Evolutionary conservation across 2,888 invertebrate genomes (phyloP).

Genomic region (Pyrrhosoma nymphula): DNA sequence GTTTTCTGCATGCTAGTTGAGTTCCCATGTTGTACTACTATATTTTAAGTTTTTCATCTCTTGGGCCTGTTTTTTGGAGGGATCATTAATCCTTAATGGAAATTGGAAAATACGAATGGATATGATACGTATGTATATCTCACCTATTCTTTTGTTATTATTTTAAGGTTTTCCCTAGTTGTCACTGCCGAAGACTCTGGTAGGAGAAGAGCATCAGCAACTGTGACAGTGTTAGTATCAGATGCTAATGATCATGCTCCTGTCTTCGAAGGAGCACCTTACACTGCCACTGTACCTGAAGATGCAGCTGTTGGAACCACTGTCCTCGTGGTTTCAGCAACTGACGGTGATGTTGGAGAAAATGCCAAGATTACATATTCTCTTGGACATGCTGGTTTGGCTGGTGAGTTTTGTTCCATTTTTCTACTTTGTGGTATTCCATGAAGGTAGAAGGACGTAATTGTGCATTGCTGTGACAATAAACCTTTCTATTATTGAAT

Average conservation of each 20-base stretch:
- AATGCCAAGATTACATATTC: conserved; percentile 86
- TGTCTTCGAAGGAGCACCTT: conserved; percentile 95
- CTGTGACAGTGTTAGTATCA: conserved; percentile 94
- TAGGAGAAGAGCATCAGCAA: conserved; percentile 91
- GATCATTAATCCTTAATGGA: no score
- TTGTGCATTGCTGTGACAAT: no score
- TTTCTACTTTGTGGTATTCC: no score
- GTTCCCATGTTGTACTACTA: no score
- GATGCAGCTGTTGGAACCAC: conserved; percentile 95
- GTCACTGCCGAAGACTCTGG: conserved; percentile 93
- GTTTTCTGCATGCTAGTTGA: no score
- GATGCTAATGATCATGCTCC: conserved; percentile 97
- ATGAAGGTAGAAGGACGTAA: no score
- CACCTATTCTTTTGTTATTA: background rate
- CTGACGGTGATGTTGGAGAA: conserved; percentile 96
- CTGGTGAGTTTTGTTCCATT: conserved; percentile 72
- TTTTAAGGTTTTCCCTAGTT: conserved; percentile 75
- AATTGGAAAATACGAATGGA: no score
- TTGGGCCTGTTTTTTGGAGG: no score
- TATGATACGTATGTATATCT: no score
- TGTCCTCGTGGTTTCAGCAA: conserved; percentile 93
- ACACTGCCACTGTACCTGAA: conserved; percentile 93
- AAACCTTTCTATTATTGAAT: no score
- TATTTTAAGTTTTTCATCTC: no score
- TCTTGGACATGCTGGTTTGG: conserved; percentile 77